A percentile compares a stretch with the other conserved stretches of the same genome.
Conservation (phyloP, 2,888 invertebrate species). For the Troides oblongomaculatus region DNA sequence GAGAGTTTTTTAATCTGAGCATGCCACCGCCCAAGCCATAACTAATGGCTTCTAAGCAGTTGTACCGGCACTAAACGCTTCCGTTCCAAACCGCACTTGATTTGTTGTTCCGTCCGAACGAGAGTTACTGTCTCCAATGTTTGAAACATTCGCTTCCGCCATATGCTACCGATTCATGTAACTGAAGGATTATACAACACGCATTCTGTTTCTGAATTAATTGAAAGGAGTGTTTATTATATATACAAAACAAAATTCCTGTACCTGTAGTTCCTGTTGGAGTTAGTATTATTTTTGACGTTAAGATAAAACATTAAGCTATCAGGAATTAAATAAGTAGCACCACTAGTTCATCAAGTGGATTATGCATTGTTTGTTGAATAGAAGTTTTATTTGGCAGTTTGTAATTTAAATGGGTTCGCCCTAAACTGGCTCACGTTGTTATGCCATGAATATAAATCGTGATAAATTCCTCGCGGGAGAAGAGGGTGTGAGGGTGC, state of each 20-base stretch:
- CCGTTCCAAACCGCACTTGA: constrained; percentile 73
- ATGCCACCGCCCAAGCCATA: constrained; percentile 48
- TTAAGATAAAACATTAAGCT: too few species aligned
- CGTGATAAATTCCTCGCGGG: constrained; percentile 80
- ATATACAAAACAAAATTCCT: not conserved
- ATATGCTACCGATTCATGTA: constrained; percentile 54
- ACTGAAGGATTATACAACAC: constrained; percentile 29
- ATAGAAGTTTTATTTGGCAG: constrained; percentile 58
- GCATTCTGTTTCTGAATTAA: not conserved
- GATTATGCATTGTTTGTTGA: constrained; percentile 27
- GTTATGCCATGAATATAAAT: constrained; percentile 82
- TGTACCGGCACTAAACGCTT: constrained; percentile 60
- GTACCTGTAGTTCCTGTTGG: not conserved
- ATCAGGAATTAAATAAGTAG: not conserved
- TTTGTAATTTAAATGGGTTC: constrained; percentile 70
- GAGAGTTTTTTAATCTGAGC: constrained; percentile 27
- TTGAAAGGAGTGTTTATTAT: not conserved
- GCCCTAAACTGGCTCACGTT: constrained; percentile 75
- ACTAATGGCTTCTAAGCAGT: constrained; percentile 64
- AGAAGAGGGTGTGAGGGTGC: constrained; percentile 43
- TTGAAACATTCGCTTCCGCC: constrained; percentile 61
- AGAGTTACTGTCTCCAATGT: constrained; percentile 61
- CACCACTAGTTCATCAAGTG: not conserved
- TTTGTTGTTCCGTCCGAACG: constrained; percentile 68
- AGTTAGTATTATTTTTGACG: too few species aligned